Percentiles rank a stretch among this genome's conserved stretches.
Conservation (phyloP, 2,113 vertebrate species). For the Eupsittula cactorum region DNA sequence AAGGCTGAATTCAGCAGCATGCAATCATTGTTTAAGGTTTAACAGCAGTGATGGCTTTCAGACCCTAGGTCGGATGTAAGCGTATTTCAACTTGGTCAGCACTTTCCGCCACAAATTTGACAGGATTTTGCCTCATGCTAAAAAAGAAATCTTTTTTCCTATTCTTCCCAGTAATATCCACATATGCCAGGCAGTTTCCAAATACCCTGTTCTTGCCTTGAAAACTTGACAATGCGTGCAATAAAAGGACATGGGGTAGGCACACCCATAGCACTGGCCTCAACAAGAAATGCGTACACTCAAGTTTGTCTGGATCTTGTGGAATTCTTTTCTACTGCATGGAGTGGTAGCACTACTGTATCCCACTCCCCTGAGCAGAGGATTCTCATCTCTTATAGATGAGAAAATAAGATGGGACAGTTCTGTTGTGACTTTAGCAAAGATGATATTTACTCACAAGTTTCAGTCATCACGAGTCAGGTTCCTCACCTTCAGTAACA, state of each 20-base stretch:
- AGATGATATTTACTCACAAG: neutral
- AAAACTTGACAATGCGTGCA: neutral
- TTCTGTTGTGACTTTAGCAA: neutral
- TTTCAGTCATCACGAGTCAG: neutral
- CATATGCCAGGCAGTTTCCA: neutral
- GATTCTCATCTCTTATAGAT: neutral
- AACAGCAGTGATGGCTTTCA: neutral
- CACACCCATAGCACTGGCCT: neutral
- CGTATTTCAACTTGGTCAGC: neutral
- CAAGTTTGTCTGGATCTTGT: neutral
- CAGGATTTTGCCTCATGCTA: neutral
- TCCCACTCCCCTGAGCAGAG: neutral
- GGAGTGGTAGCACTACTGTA: rapidly evolving
- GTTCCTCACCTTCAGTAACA: neutral
- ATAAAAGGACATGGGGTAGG: neutral
- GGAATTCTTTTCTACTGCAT: neutral
- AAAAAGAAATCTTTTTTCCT: neutral
- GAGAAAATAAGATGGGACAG: neutral
- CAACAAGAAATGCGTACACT: neutral
- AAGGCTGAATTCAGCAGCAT: neutral
- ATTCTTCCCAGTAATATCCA: neutral
- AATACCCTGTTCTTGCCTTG: neutral
- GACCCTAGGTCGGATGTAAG: neutral
- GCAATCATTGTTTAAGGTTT: neutral
- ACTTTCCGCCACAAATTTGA: neutral